Base-by-base conservation (phyloP, 2,888 invertebrate species). In the Chorisops tibialis region DNA sequence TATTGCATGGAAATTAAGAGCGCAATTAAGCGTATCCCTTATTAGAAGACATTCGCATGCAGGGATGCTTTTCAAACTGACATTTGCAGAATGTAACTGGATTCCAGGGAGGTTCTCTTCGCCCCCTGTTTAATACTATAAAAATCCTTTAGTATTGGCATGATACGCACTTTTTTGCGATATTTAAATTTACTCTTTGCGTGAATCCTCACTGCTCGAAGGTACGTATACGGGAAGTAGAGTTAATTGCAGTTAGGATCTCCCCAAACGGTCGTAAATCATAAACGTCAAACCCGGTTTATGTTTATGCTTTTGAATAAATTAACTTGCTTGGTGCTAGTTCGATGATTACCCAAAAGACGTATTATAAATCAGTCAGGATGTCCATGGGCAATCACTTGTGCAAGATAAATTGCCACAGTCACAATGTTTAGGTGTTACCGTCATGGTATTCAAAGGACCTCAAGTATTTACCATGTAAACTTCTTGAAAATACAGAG, bases 241-340 rank as follows among this genome's bases (percentile, higher is more conserved):
- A 30, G 30, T 30, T 30, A 30, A 30, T 30, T 30, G 30, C 30
- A 7, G 30, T 9, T 9, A 9, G 9, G 30, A n/a, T 5, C 30
- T 30, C 30, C 30, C 30, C 30, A 35, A 35, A 16, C 35, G 19
- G 52, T 39, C 51, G 61, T 64, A 61, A 64, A 64, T 64, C 64
- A 64, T 64, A 64, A 51, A 51, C 37, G 64, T 64, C 64, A 64
- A 54, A 43, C 39, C 50, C 51, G 52, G 51, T 61, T 61, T 64
- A 50, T 61, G 63, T 63, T 63, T 61, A 61, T 64, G 64, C 64
- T 61, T 64, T 64, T 64, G 64, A 64, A 64, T 64, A 64, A 64
- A 64, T 64, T 64, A 64, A 61, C 61, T 64, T 38, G 30, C 59
- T 45, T 24, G 16, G 41, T 41, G 30, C 14, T 24, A 38, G 19